Base-by-base conservation (phyloP, 2,113 vertebrate genomes). In the Azemiops feae region DNA sequence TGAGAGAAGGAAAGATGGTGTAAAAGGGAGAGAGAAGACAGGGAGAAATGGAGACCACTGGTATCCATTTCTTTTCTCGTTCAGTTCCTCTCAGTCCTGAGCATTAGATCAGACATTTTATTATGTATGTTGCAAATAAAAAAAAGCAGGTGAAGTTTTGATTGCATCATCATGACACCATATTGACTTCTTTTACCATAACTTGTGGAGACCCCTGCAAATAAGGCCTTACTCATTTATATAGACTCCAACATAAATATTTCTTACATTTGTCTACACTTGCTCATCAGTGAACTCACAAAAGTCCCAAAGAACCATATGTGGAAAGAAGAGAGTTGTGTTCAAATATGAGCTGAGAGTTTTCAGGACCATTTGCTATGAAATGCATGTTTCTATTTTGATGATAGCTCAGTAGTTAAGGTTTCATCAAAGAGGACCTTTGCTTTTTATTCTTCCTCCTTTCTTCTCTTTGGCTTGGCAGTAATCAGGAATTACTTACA, bases 321-420 rank as follows among this genome's bases (percentile, higher is more conserved):
- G 39, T 25, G 39, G 86, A 45, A 10, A 39, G 20, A 74, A 43
- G 50, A 52, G 1, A 55, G 2, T 4, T 88, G 14, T 88, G 52
- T 60, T 89, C 25, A 20, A 92, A 27, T 43, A 92, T 92, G 69
- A 25, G 50, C 52, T 60, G 43, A 92, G 54, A n/a, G 43, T 74
- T 53, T 69, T 58, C 86, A 92, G 50, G 91, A 64, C 43, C 58
- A 74, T 34, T 81, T 81, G 2, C 69, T 0, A 0, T 25, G 55
- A 27, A 88, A 34, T 45, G 16, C 0, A 3, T 45, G 0, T 52
- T 57, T 39, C 22, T 16, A 18, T 0, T 3, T 58, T 22, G 85
- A 52, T 39, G 0, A 0, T 0, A 18, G 52, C 27, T 12, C 5
- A 12, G 1, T 18, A 18, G 87, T 55, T 45, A 81, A 89, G 25